Conservation (phyloP, 1,140 invertebrate genomes). For the Bombus balteatus region DNA sequence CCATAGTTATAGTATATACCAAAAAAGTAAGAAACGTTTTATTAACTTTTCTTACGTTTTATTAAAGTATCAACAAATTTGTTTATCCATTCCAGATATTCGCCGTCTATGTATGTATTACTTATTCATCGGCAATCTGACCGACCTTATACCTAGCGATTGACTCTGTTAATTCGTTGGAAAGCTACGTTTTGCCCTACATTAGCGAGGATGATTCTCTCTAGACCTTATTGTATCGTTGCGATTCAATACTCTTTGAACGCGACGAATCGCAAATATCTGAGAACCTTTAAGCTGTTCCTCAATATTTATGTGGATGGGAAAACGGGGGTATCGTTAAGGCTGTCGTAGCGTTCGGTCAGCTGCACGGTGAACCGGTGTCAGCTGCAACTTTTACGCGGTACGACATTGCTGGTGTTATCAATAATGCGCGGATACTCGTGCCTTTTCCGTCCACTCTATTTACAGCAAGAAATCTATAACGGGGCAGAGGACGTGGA, state of each 20-base stretch:
- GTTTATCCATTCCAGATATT: too few relatives aligned
- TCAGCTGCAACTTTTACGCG: constrained; percentile 62
- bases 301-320: not conserved
- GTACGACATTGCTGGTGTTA: constrained; percentile 54
- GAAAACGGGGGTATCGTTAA: not conserved
- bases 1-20: too few relatives aligned
- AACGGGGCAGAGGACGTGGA: constrained; percentile 56
- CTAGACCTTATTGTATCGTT: not conserved
- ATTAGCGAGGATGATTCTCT: not conserved
- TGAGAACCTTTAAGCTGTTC: not conserved
- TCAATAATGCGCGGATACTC: constrained; percentile 58
- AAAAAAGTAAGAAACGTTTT: too few relatives aligned
- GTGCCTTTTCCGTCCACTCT: constrained; percentile 58
- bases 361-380: constrained; percentile 28
- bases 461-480: constrained; percentile 70
- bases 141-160: too few relatives aligned
- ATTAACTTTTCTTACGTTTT: too few relatives aligned
- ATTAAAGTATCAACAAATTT: too few relatives aligned
- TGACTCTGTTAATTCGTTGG: not conserved
- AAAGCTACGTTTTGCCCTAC: not conserved
- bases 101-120: too few relatives aligned
- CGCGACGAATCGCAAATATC: not conserved
- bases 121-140: too few relatives aligned
- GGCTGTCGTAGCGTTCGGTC: not conserved
- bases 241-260: not conserved